These are phyloP conservation scores for Hipposideros armiger DNA, from an alignment of 2,113 vertebrate species.

Conservation along the genomic window DNA sequence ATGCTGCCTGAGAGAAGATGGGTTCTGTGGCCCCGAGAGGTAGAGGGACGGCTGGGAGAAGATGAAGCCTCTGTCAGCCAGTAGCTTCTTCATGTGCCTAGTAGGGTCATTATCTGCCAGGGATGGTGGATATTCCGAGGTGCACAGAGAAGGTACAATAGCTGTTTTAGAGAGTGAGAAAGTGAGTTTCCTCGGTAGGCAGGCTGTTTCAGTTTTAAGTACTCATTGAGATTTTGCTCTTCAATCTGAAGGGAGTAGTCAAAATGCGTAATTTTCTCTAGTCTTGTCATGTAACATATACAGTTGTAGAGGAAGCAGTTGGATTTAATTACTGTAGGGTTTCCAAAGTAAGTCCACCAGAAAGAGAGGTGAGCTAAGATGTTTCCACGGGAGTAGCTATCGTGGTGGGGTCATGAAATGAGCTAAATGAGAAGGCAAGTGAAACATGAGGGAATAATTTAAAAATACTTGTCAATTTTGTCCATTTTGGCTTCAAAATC, in stretches of 20 bases:
- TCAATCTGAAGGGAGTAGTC: background rate
- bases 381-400: background rate
- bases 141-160: background rate
- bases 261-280: background rate
- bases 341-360: background rate
- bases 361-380: background rate
- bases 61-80: background rate
- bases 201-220: background rate
- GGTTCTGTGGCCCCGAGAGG: background rate
- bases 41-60: background rate
- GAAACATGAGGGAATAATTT: background rate
- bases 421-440: background rate
- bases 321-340: background rate
- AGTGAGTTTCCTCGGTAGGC: background rate
- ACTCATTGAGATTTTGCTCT: background rate
- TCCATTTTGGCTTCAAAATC: background rate
- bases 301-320: background rate
- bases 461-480: background rate
- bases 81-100: background rate
- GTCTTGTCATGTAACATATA: background rate
- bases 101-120: background rate
- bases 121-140: background rate
- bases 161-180: background rate
- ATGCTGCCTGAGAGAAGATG: background rate
- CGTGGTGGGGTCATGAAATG: background rate